These are phyloP conservation scores for Chaetodon trifascialis DNA, from an alignment of 2,113 vertebrate genomes.

Conservation along the genomic window DNA sequence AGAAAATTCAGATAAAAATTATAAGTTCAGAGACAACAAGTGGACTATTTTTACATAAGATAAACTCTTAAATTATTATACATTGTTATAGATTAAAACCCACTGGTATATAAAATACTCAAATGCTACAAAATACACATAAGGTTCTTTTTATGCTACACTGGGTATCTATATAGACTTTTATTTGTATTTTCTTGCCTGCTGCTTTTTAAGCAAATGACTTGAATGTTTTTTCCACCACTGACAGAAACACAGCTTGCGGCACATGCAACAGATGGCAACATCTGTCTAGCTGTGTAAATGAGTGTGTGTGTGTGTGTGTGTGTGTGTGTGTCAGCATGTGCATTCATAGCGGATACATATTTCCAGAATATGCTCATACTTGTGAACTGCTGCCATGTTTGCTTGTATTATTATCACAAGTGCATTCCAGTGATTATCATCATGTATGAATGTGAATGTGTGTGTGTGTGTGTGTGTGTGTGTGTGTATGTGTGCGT, in stretches of 20 bases:
- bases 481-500: conserved; percentile 23
- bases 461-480: conserved; percentile 27
- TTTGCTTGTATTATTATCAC: conserved; percentile 36
- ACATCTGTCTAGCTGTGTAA: conserved; percentile 29
- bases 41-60: too few species aligned
- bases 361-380: conserved; percentile 18
- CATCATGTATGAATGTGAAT: conserved; percentile 13
- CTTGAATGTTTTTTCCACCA: not conserved
- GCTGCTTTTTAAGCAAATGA: not conserved
- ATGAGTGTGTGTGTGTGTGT: too few species aligned
- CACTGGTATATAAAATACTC: too few species aligned
- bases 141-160: too few species aligned
- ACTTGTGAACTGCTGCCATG: conserved; percentile 20
- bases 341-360: conserved; percentile 11
- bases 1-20: too few species aligned
- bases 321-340: not conserved
- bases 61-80: too few species aligned
- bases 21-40: too few species aligned
- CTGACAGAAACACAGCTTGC: not conserved
- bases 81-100: too few species aligned
- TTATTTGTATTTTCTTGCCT: not conserved
- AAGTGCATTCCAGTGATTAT: conserved; percentile 44
- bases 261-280: conserved; percentile 40
- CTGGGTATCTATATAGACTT: not conserved
- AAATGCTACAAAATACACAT: too few species aligned